Evolutionary conservation across 2,797 vertebrate species (phyloP), one percentile per base, ranked within the genome.

Genomic region (Myripristis jacobus): DNA sequence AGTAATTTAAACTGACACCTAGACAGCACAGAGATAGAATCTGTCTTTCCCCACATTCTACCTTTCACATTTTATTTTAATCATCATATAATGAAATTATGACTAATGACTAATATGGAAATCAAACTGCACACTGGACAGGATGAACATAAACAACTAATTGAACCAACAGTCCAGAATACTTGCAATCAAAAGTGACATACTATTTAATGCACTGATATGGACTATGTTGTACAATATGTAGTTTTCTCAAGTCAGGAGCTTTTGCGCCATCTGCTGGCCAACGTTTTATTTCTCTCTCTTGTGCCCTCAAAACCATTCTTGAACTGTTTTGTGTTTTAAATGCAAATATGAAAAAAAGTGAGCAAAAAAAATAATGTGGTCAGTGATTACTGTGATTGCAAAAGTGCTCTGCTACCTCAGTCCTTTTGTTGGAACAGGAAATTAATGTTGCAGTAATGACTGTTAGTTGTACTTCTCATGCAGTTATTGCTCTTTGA

Each of bases 221-320:
- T 0, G 15, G 1, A 11, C 0, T 57, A 8, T 50, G 9, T 22
- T 15, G 18, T 47, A 5, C 11, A 47, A 27, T 36, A 48, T 21
- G 10, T n/a, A 7, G 0, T 22, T 66, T 50, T 50, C 7, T 69
- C 50, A 79, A 74, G 10, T 78, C 24, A 10, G 64, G 18, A 77
- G 25, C 63, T 71, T 80, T 76, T 52, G 79, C 87, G 88, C 88
- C 86, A 86, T 58, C 88, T 89, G 53, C 77, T 90, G 91, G 81
- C 3, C 29, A 55, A 60, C 65, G 3, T 31, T 3, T 12, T 3
- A 2, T 13, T 10, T n/a, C n/a, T n/a, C n/a, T n/a, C n/a, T n/a
- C n/a, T 13, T 52, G 21, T 22, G 24, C 50, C 50, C 24, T 25
- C 12, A 5, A 52, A 44, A 44, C 18, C 13, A 16, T 44, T 18